These are phyloP conservation scores for Dicycla oo DNA, from an alignment of 2,888 invertebrate species.

Conservation along the genomic window DNA sequence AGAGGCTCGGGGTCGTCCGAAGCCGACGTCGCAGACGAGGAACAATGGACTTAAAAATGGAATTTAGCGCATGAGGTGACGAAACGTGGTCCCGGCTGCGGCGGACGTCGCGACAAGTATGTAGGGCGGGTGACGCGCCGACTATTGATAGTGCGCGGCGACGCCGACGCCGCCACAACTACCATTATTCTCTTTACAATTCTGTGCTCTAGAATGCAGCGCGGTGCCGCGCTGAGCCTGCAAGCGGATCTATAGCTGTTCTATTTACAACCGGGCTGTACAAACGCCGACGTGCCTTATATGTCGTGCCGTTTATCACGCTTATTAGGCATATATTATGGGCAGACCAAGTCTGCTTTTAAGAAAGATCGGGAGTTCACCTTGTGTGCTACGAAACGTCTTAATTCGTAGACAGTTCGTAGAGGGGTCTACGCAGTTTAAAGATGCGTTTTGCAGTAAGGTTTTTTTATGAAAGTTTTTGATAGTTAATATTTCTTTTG, in stretches of 20 bases:
- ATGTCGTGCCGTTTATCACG: slow-evolving; percentile 56
- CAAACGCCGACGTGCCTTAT: slow-evolving; percentile 46
- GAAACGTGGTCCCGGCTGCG: slow-evolving; percentile 79
- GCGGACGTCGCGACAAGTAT: slow-evolving; percentile 78
- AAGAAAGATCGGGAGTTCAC: slow-evolving; percentile 1
- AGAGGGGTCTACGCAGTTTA: slow-evolving; percentile 50
- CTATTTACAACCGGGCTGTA: slow-evolving; percentile 58
- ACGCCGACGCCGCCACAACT: slow-evolving; percentile 62
- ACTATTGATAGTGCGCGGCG: slow-evolving; percentile 82
- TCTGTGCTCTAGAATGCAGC: slow-evolving; percentile 71
- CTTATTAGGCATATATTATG: slow-evolving; percentile 47
- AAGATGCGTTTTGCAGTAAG: slow-evolving; percentile 7
- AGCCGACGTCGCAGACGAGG: slow-evolving; percentile 65
- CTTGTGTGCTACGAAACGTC: slow-evolving; percentile 34
- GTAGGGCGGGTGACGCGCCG: slow-evolving; percentile 83
- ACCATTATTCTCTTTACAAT: slow-evolving; percentile 68
- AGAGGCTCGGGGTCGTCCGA: slow-evolving; percentile 61
- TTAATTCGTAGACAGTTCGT: slow-evolving; percentile 53
- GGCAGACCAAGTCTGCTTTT: slow-evolving; percentile 3
- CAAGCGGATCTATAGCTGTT: slow-evolving; percentile 62
- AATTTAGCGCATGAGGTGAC: slow-evolving; percentile 84
- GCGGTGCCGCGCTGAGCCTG: slow-evolving; percentile 63
- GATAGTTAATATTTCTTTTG: too few relatives aligned
- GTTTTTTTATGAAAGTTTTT: slow-evolving; percentile 4
- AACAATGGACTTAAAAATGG: slow-evolving; percentile 81